Base-by-base conservation (phyloP, 2,113 vertebrate genomes). In the Phalacrocorax aristotelis region DNA sequence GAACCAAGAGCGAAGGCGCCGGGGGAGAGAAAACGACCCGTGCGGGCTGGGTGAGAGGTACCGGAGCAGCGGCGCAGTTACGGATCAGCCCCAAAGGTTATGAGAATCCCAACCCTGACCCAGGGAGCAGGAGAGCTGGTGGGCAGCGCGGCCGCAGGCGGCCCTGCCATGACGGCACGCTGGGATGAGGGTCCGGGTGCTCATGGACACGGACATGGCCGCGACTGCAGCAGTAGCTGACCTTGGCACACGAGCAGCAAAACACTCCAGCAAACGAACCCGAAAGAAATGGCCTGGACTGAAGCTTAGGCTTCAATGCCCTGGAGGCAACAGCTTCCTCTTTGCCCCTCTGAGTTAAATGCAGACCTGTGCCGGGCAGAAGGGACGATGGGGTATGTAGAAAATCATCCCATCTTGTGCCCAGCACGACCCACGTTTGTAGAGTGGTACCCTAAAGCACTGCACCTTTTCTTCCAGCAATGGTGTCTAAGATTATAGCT, bases 61-160 rank as follows among this genome's bases (percentile, higher is more conserved):
- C 11, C 0, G 3, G 20, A 25, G 48, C 55, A 16, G 44, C 0
- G 2, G 70, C 40, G 38, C 15, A 0, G 78, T 14, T 9, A 69
- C 1, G 6, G 84, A 58, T 29, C 78, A 15, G 4, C 17, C 61
- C 49, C 26, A 4, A 42, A 44, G 48, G 30, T 15, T 21, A 19
- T 0, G 9, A 55, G 62, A 62, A 52, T 19, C 81, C 69, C 0
- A 2, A 13, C 48, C 32, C 30, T 22, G 75, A n/a, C 4, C 16
- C 11, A 3, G n/a, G 51, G 36, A 64, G 76, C 36, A 27, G 42
- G 16, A 38, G 32, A 49, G 42, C 0, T 0, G 13, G 15, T 0
- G 27, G 60, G 26, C 32, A 8, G 12, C 0, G 3, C 1, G 7
- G 49, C 26, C 4, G 3, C 21, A 7, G 40, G 40, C 0, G 3